Percentiles rank a stretch among this genome's conserved stretches.
phyloP scores from a whole-genome alignment of 2,113 vertebrate genomes.

The Gymnogyps californianus region DNA sequence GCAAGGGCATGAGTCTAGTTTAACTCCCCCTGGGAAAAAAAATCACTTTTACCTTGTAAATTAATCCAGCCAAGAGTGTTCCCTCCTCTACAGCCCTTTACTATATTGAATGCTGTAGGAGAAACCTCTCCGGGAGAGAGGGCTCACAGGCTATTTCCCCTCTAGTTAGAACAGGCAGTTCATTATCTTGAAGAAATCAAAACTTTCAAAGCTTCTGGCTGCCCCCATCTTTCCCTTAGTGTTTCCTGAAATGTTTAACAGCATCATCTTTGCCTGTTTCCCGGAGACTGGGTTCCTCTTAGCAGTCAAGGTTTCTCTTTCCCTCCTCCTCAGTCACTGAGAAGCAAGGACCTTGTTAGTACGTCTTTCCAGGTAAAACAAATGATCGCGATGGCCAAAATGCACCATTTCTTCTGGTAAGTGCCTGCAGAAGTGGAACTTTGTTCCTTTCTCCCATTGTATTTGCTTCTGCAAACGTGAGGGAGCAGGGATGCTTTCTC shows the following conservation, averaged over 20 bases:
- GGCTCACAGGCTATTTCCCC: not conserved
- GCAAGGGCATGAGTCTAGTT: not conserved
- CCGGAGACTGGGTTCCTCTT: conserved; percentile 6
- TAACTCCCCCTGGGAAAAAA: not conserved
- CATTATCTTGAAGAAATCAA: not conserved
- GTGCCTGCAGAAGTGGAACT: not conserved
- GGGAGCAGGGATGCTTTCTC: not conserved
- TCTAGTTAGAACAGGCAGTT: not conserved
- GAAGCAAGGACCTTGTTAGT: not conserved
- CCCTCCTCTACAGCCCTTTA: not conserved
- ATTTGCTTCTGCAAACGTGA: not conserved
- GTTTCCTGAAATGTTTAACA: conserved; percentile 34
- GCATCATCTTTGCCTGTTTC: not conserved
- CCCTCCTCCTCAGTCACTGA: not conserved
- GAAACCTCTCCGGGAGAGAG: not conserved
- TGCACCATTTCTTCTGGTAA: not conserved
- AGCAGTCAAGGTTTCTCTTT: not conserved
- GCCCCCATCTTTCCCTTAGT: not conserved
- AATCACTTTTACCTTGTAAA: not conserved
- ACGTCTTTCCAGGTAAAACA: not conserved
- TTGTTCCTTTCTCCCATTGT: not conserved
- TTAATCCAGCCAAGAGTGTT: not conserved
- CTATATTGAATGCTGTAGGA: accelerated
- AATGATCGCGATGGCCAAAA: not conserved
- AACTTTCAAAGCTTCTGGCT: not conserved